A percentile compares a stretch with the other conserved stretches of the same genome.
Conservation (phyloP, 2,888 invertebrate genomes). For the Netelia virgata region DNA sequence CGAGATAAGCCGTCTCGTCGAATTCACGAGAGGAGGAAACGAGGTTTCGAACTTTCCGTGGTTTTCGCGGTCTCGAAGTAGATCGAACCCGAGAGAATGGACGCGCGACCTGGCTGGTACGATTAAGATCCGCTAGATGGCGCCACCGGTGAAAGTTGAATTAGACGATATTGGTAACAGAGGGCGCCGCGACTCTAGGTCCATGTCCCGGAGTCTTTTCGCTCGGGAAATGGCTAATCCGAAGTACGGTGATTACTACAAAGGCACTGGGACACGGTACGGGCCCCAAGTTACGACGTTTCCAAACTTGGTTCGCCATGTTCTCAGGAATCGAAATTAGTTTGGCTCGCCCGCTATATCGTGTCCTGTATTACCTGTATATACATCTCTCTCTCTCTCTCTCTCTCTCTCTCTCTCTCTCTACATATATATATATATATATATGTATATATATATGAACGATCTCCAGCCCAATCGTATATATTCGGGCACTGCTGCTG, state of each 20-base stretch:
- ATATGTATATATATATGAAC: slow-evolving; percentile 28
- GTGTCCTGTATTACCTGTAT: slow-evolving; percentile 17
- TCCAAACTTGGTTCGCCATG: slow-evolving; percentile 50
- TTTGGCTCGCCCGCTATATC: slow-evolving; percentile 24
- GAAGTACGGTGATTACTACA: slow-evolving; percentile 33
- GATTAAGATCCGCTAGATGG: too few species aligned
- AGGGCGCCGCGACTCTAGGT: not conserved
- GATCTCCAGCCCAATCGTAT: not conserved
- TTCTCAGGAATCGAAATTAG: slow-evolving; percentile 59
- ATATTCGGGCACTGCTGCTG: slow-evolving; percentile 16
- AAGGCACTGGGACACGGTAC: slow-evolving; percentile 12
- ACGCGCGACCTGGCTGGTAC: too few species aligned
- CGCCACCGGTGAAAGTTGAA: not conserved
- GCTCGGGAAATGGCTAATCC: slow-evolving; percentile 21
- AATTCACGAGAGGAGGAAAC: too few species aligned
- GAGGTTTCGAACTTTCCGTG: too few species aligned
- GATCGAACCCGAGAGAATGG: too few species aligned
- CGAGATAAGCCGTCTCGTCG: too few species aligned
- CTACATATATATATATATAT: not conserved
- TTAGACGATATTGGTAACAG: not conserved
- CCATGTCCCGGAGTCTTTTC: slow-evolving; percentile 3
- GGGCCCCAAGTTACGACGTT: slow-evolving; percentile 43
- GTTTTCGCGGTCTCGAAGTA: too few species aligned
- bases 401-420: not conserved
- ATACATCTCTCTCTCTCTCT: not conserved